A percentile compares a stretch with the other conserved stretches of the same genome.
phyloP scores from a whole-genome alignment of 2,113 vertebrate genomes.

The Diadophis punctatus region DNA sequence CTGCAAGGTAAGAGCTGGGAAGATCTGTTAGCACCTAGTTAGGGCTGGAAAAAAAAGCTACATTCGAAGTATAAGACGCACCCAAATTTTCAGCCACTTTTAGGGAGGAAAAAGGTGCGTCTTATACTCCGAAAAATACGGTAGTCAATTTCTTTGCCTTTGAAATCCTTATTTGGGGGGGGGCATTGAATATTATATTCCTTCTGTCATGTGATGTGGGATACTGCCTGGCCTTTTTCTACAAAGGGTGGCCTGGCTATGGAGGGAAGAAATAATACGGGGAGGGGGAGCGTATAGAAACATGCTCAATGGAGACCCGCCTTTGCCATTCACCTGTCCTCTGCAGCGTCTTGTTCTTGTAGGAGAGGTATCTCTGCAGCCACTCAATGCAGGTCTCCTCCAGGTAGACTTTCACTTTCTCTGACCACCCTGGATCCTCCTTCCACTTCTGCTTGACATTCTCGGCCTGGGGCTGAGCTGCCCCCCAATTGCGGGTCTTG shows the following conservation, averaged over 20 bases:
- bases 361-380: not conserved
- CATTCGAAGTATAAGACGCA: no score
- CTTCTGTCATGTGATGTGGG: not conserved
- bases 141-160: not conserved
- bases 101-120: no score
- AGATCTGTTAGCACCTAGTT: no score
- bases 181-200: no score
- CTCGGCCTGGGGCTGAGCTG: not conserved
- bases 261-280: no score
- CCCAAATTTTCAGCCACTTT: no score
- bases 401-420: not conserved
- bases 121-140: no score
- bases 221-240: not conserved
- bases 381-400: not conserved
- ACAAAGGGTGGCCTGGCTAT: no score
- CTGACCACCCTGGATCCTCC: not conserved
- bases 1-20: no score
- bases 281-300: no score
- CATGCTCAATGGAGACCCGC: not conserved
- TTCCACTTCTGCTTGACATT: not conserved
- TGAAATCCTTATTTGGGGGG: not conserved
- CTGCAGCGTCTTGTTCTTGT: no score
- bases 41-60: no score
- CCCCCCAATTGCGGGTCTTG: not conserved
- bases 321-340: not conserved